These are phyloP conservation scores for Drosophila busckii DNA, from an alignment of 1,140 invertebrate species.

Conservation along the genomic window DNA sequence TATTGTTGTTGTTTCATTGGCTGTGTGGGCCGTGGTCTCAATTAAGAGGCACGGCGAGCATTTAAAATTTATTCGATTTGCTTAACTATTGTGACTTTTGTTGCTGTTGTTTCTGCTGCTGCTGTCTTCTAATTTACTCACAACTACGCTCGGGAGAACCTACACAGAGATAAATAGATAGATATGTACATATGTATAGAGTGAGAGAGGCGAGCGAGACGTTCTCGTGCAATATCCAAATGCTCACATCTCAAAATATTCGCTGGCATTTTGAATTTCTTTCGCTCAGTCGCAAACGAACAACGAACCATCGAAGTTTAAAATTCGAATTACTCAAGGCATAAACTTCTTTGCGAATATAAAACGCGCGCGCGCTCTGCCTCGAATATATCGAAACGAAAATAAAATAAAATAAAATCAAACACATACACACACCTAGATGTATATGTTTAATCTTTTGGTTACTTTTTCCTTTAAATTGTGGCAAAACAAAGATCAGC, in stretches of 20 bases:
- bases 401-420: slow-evolving; percentile 28
- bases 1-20: slow-evolving; percentile 11
- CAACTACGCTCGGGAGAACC: slow-evolving; percentile 34
- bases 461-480: no score
- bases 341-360: slow-evolving; percentile 28
- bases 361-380: slow-evolving; percentile 59
- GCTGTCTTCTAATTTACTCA: slow-evolving; percentile 59
- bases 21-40: slow-evolving; percentile 62
- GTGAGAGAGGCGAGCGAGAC: no score
- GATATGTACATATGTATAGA: no score
- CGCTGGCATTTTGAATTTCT: slow-evolving; percentile 68
- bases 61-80: slow-evolving; percentile 69
- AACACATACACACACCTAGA: no score
- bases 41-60: slow-evolving; percentile 59
- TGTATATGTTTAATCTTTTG: no score
- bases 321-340: slow-evolving; percentile 48
- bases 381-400: slow-evolving; percentile 43
- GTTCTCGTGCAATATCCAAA: slow-evolving; percentile 40
- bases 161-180: slow-evolving; percentile 19
- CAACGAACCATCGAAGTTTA: slow-evolving; percentile 78
- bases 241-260: slow-evolving; percentile 34
- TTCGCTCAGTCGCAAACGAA: slow-evolving; percentile 77
- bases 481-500: slow-evolving; percentile 1
- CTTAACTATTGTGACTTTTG: slow-evolving; percentile 31
- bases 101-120: slow-evolving; percentile 28